A percentile compares a stretch with the other conserved stretches of the same genome.
phyloP scores from a whole-genome alignment of 2,888 invertebrate genomes.

The Thecophora atra region DNA sequence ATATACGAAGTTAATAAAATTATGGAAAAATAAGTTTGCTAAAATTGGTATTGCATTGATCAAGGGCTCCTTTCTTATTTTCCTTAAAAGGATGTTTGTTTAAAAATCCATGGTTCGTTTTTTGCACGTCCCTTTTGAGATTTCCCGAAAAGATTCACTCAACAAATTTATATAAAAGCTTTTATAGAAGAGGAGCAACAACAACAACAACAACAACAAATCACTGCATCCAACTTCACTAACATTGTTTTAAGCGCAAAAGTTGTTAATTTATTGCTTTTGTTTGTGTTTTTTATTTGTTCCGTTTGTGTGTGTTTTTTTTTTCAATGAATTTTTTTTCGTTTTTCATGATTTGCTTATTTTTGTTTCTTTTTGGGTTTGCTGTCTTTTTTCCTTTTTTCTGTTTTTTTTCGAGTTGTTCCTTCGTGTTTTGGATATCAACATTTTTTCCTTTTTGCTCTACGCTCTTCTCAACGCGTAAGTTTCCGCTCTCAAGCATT shows the following conservation, averaged over 20 bases:
- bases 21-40: too few relatives aligned
- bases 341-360: background rate
- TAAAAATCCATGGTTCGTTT: background rate
- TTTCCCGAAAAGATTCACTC: background rate
- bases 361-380: background rate
- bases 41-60: too few relatives aligned
- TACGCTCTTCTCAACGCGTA: constrained; percentile 5
- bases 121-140: background rate
- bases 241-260: constrained; percentile 19
- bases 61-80: too few relatives aligned
- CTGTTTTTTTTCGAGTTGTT: background rate
- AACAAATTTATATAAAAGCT: background rate
- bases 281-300: constrained; percentile 11
- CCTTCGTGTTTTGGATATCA: background rate
- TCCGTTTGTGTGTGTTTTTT: background rate
- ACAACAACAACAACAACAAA: background rate
- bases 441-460: background rate
- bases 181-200: too few relatives aligned
- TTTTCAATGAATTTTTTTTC: background rate
- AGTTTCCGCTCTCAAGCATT: constrained; percentile 17
- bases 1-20: too few relatives aligned
- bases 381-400: background rate
- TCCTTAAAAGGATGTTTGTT: too few relatives aligned
- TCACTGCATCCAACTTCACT: constrained; percentile 21
- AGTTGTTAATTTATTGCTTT: constrained; percentile 33